phyloP scores from a whole-genome alignment of 2,113 vertebrate species.

The Semnornis frantzii region DNA sequence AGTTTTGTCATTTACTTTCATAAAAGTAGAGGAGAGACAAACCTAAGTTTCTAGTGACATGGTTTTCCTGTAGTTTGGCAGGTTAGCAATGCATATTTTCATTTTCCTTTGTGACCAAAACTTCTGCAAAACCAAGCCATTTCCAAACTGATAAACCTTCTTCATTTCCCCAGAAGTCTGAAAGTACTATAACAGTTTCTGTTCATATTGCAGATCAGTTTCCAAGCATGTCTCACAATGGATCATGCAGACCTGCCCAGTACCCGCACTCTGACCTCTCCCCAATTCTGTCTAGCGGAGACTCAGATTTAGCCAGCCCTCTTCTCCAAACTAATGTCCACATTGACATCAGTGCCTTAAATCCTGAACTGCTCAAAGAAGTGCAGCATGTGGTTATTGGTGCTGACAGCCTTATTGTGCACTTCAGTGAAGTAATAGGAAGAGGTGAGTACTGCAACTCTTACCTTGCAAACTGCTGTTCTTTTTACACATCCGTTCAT shows the following conservation, averaged over 20 bases:
- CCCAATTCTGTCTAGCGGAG: conserved; percentile 83
- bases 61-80: not conserved
- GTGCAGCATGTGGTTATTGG: conserved; percentile 96
- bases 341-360: conserved; percentile 91
- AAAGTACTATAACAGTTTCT: conserved; percentile 12
- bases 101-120: conserved; percentile 26
- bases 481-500: not conserved
- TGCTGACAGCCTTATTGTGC: conserved; percentile 89
- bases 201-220: conserved; percentile 87
- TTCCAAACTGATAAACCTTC: conserved; percentile 17
- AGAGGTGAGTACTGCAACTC: conserved; percentile 84
- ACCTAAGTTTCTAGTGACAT: not conserved
- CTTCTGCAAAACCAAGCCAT: not conserved
- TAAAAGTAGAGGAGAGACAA: conserved; percentile 11
- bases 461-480: not conserved
- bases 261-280: conserved; percentile 91
- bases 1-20: conserved; percentile 9
- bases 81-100: conserved; percentile 43
- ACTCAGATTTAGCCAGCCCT: conserved; percentile 91
- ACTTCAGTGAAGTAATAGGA: conserved; percentile 94
- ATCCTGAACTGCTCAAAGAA: conserved; percentile 93
- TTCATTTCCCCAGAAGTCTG: not conserved
- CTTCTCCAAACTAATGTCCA: conserved; percentile 89
- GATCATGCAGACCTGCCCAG: conserved; percentile 85
- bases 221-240: conserved; percentile 87